Evolutionary conservation across 2,113 vertebrate genomes (phyloP).

Genomic region (Rhabdomys dilectus): DNA sequence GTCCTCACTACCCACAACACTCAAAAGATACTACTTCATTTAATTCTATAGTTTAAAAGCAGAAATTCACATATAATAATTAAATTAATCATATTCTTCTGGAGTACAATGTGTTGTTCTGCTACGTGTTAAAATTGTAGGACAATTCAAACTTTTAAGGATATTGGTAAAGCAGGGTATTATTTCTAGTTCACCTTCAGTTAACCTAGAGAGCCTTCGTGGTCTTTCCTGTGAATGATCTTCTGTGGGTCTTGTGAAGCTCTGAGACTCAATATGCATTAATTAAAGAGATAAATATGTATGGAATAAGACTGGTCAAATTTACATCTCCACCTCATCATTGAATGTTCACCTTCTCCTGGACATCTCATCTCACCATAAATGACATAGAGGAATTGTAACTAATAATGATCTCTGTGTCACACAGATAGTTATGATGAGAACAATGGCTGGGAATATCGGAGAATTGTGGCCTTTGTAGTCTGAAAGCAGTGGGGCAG

Average conservation of each 20-base stretch:
- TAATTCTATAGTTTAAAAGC: background rate
- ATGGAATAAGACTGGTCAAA: background rate
- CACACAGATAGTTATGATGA: background rate
- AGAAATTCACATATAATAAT: background rate
- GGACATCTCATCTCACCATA: background rate
- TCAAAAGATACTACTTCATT: slow-evolving; percentile 4
- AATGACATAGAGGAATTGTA: background rate
- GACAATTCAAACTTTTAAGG: background rate
- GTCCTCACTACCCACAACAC: background rate
- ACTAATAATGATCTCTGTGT: background rate
- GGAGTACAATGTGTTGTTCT: background rate
- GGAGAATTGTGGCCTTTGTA: background rate
- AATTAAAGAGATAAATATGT: background rate
- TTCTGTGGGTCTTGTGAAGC: background rate
- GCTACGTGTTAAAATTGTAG: background rate
- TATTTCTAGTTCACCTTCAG: background rate
- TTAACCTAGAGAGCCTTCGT: background rate
- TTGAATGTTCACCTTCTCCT: background rate
- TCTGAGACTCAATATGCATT: background rate
- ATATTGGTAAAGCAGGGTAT: background rate
- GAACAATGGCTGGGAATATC: background rate
- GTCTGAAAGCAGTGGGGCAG: background rate
- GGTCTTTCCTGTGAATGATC: background rate
- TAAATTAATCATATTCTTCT: background rate
- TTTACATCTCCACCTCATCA: background rate